Base-by-base conservation (phyloP, 2,797 vertebrate species). In the Lutjanus argentimaculatus region DNA sequence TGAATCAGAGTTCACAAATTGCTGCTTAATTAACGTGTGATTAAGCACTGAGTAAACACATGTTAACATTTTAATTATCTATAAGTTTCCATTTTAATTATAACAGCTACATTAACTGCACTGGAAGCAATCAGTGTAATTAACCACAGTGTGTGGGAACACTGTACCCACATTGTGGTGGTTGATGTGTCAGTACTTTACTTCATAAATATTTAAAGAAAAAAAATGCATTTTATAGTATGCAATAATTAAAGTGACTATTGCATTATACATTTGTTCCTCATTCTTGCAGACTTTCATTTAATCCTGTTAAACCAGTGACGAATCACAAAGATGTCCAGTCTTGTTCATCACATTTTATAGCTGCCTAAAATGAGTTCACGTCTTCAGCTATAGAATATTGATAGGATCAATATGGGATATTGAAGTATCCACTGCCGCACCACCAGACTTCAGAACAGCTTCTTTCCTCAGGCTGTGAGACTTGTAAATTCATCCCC, bases 1-100 rank as follows among this genome's bases (percentile, higher is more conserved):
- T 53, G 56, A n/a, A 58, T 43, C 6, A 15, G 16, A 77, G 25
- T 64, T 51, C 19, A 61, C 55, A 52, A 71, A 48, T 11, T 62
- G 57, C 61, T 74, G 72, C 72, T 71, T 52, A 66, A 75, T 79
- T 73, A 74, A 51, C 6, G 8, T 13, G 11, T 42, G 25, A 45
- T 40, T 25, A 71, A 62, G 46, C 15, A 45, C 0, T 13, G 19
- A 43, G 22, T 49, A 45, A 77, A 76, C 21, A 61, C 40, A 36
- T 55, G 53, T 66, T 49, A 25, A 67, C 7, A 25, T 13, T 69
- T 69, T 30, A 73, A 83, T 85, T 46, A 68, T 79, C 36, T 43
- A 22, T 17, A 59, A 40, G 14, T 66, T 73, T 42, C 15, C 19
- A n/a, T 75, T 75, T 65, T 59, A 64, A 68, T 67, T 40, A 55